Conservation (phyloP, 2,797 vertebrate species). For the Rhinophrynus dorsalis region DNA sequence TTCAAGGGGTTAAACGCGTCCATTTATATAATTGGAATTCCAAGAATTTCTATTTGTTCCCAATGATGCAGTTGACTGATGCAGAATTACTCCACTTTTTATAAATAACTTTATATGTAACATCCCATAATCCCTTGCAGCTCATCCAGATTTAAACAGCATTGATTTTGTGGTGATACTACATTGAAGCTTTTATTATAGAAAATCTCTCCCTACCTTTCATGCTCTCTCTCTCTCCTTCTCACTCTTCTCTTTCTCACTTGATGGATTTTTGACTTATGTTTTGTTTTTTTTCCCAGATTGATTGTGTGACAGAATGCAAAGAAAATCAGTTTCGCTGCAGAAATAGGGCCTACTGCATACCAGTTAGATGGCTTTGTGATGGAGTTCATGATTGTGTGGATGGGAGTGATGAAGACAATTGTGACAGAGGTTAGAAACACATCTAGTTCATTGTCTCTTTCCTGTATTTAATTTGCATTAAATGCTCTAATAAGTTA, state of each 20-base stretch:
- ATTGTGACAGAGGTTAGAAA: constrained; percentile 80
- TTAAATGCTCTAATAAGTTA: background rate
- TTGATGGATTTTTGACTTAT: background rate
- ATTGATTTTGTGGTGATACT: too few relatives aligned
- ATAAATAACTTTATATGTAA: too few relatives aligned
- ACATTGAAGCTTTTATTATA: too few relatives aligned
- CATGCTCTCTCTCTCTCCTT: background rate
- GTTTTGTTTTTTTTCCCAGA: constrained; percentile 68
- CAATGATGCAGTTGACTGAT: too few relatives aligned
- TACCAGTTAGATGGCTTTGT: constrained; percentile 91
- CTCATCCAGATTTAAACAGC: too few relatives aligned
- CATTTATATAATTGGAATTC: too few relatives aligned
- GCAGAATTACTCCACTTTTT: too few relatives aligned
- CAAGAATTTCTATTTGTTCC: too few relatives aligned
- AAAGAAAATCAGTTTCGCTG: constrained; percentile 93
- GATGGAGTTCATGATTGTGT: constrained; percentile 92
- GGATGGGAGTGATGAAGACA: constrained; percentile 93
- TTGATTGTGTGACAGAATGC: constrained; percentile 91
- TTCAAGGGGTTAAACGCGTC: too few relatives aligned
- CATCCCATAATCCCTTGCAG: too few relatives aligned
- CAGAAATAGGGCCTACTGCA: constrained; percentile 90
- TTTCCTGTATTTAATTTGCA: background rate
- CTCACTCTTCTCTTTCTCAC: background rate
- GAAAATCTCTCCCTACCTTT: too few relatives aligned
- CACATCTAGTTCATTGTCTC: background rate